These are phyloP conservation scores for Rotaria sp. DNA, from an alignment of 2,888 invertebrate genomes.

Conservation along the genomic window DNA sequence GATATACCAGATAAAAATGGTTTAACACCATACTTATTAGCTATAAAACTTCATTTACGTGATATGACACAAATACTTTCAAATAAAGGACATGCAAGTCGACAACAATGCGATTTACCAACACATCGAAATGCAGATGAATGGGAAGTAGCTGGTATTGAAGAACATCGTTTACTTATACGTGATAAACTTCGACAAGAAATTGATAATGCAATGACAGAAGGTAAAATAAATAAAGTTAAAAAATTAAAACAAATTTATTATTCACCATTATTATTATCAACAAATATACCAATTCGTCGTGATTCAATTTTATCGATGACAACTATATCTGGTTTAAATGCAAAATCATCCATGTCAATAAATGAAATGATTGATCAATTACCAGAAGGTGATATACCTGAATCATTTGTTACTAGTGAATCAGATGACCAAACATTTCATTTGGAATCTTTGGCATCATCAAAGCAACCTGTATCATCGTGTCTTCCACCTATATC, in stretches of 20 bases:
- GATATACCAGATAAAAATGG: constrained; percentile 37
- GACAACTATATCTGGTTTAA: not conserved
- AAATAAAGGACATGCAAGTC: constrained; percentile 36
- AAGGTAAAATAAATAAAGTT: not conserved
- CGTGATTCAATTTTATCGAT: not conserved
- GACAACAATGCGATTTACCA: constrained; percentile 29
- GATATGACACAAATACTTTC: constrained; percentile 30
- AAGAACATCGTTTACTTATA: not conserved
- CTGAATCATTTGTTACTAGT: not conserved
- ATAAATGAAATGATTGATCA: constrained; percentile 3
- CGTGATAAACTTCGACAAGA: not conserved
- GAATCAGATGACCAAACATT: not conserved
- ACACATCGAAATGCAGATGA: constrained; percentile 29
- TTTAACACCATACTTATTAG: constrained; percentile 38
- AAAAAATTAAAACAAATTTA: not conserved
- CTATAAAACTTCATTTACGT: constrained; percentile 30
- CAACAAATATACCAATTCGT: not conserved
- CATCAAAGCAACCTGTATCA: not conserved
- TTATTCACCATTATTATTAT: not conserved
- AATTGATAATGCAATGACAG: not conserved
- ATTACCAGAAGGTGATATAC: not conserved
- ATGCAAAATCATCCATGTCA: not conserved
- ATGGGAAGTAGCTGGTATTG: constrained; percentile 36
- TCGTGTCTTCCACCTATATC: not conserved
- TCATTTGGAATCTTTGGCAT: not conserved